Evolutionary conservation across 92 coral and sea anemone species (phyloP).

Genomic region (Heliopora coerulea): DNA sequence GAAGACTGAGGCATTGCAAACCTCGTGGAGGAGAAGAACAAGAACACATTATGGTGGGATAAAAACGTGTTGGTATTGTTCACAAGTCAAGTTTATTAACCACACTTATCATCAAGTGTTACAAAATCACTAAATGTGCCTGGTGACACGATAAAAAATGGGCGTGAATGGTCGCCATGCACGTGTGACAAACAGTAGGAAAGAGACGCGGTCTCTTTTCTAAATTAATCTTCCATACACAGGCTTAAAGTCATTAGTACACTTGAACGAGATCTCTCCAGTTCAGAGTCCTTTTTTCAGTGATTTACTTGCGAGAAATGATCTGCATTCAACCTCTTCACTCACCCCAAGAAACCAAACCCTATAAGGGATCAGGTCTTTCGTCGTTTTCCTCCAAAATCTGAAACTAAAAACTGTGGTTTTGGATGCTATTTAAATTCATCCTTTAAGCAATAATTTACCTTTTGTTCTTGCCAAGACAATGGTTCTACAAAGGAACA

Average conservation of each 20-base stretch:
- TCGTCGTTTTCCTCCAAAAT: conserved; percentile 18
- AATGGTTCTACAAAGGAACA: conserved; percentile 41
- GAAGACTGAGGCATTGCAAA: no score
- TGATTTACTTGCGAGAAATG: not conserved
- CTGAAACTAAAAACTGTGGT: not conserved
- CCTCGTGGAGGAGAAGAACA: no score
- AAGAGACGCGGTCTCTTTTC: conserved; percentile 17
- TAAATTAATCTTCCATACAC: conserved; percentile 35
- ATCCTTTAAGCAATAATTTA: conserved; percentile 31
- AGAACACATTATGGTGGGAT: no score
- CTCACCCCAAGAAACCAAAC: not conserved
- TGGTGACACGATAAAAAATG: not conserved
- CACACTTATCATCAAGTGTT: conserved; percentile 9
- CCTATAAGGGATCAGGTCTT: not conserved
- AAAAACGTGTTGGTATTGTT: conserved; percentile 42
- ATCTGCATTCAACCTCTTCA: not conserved
- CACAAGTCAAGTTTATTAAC: conserved; percentile 19
- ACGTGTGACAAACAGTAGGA: conserved; percentile 21
- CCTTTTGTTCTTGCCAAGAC: conserved; percentile 38
- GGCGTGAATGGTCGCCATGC: conserved; percentile 23
- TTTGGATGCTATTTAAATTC: conserved; percentile 11
- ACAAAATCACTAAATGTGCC: not conserved
- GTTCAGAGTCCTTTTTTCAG: no score
- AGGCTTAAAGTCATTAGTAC: conserved; percentile 24
- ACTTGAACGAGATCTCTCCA: not conserved